phyloP scores from a whole-genome alignment of 1,140 invertebrate species.

The Drosophila neocordata region DNA sequence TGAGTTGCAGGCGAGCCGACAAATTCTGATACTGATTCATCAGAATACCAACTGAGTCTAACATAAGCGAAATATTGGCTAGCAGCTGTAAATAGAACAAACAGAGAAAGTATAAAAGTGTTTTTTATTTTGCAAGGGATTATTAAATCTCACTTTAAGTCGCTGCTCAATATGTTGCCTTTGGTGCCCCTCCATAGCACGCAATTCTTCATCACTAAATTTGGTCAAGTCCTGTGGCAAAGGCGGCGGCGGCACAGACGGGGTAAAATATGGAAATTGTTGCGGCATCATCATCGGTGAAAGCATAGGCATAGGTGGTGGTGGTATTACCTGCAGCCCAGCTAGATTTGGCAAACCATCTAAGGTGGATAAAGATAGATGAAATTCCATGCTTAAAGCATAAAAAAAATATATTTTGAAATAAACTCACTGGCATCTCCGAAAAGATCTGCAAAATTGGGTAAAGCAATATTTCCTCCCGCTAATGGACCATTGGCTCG shows the following conservation, averaged over 20 bases:
- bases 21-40: slow-evolving; percentile 94
- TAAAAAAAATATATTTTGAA: neutral
- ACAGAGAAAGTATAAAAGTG: neutral
- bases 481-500: slow-evolving; percentile 24
- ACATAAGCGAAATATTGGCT: slow-evolving; percentile 92
- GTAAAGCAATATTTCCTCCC: slow-evolving; percentile 23
- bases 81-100: slow-evolving; percentile 82
- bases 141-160: slow-evolving; percentile 85
- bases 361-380: neutral
- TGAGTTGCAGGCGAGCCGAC: slow-evolving; percentile 71
- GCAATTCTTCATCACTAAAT: slow-evolving; percentile 92
- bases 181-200: slow-evolving; percentile 93
- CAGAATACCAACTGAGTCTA: slow-evolving; percentile 94
- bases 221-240: slow-evolving; percentile 89
- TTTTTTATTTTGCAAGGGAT: neutral
- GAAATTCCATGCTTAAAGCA: neutral
- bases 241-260: slow-evolving; percentile 87
- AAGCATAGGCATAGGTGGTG: slow-evolving; percentile 59
- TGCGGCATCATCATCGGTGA: slow-evolving; percentile 84
- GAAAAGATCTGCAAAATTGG: slow-evolving; percentile 60
- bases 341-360: slow-evolving; percentile 52
- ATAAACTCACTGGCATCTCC: slow-evolving; percentile 59
- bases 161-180: slow-evolving; percentile 94
- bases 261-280: slow-evolving; percentile 85
- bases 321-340: slow-evolving; percentile 34